A percentile compares a stretch with the other conserved stretches of the same genome.
Conservation (phyloP, 2,888 invertebrate species). For the Dasypolia templi region DNA sequence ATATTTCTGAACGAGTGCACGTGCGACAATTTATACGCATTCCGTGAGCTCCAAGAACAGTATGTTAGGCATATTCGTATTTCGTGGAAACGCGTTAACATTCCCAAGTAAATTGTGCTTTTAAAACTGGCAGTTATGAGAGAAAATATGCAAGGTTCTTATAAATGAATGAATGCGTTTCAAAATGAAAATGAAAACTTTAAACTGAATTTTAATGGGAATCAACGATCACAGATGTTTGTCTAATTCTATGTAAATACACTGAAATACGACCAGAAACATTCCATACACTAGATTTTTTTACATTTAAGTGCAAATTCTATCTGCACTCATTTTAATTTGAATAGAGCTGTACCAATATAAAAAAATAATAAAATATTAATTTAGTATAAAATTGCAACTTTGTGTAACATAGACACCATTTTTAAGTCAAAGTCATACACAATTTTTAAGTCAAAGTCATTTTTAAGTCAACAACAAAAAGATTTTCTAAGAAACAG, state of each 20-base stretch:
- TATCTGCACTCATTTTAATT: too few relatives aligned
- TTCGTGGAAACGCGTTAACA: neutral
- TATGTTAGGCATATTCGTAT: neutral
- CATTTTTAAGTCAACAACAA: too few relatives aligned
- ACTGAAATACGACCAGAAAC: neutral
- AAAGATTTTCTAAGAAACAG: constrained; percentile 15
- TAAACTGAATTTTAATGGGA: neutral
- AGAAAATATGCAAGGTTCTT: constrained; percentile 4
- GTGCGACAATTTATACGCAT: neutral
- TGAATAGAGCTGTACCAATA: too few relatives aligned
- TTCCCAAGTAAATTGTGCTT: neutral
- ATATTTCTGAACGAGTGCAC: neutral
- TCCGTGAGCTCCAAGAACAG: constrained; percentile 2
- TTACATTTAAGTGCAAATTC: too few relatives aligned
- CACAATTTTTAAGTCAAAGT: too few relatives aligned
- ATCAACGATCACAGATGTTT: neutral
- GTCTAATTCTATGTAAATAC: neutral
- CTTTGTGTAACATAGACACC: neutral
- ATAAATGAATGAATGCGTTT: neutral
- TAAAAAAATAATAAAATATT: neutral
- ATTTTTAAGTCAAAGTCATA: too few relatives aligned
- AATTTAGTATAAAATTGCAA: constrained; percentile 25
- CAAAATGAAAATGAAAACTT: neutral
- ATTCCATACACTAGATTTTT: too few relatives aligned
- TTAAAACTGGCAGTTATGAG: neutral